These are phyloP conservation scores for Morelia viridis DNA, from an alignment of 2,797 vertebrate genomes.

Conservation along the genomic window DNA sequence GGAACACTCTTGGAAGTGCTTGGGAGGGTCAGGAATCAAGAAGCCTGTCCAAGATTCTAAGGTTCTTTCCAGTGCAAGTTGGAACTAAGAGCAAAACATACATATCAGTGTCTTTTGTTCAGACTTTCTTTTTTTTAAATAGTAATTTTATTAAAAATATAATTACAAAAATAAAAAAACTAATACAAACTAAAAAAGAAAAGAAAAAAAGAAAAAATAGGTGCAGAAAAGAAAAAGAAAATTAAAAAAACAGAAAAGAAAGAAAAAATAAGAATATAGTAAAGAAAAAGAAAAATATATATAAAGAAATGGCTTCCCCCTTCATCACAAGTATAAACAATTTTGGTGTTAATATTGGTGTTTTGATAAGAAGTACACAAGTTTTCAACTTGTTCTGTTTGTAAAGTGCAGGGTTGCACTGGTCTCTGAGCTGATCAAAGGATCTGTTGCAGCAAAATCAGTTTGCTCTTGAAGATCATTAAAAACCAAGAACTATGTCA, in stretches of 20 bases:
- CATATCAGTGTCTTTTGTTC: not conserved
- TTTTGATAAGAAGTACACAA: not conserved
- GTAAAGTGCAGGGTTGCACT: not conserved
- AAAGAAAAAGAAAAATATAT: not conserved
- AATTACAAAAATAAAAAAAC: not conserved
- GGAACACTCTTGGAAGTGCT: not conserved
- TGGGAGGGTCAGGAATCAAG: not conserved
- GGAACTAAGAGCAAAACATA: not conserved
- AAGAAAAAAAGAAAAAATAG: not conserved
- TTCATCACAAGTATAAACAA: not conserved
- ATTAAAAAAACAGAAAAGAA: not conserved
- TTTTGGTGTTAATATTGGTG: not conserved
- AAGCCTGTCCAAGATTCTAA: not conserved
- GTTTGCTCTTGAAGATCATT: not conserved
- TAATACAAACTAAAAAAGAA: not conserved
- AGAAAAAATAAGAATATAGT: not conserved
- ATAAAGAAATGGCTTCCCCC: not conserved
- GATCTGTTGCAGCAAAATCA: not conserved
- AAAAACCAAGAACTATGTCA: not conserved
- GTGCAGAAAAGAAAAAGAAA: not conserved
- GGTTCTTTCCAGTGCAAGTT: not conserved
- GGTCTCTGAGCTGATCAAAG: not conserved
- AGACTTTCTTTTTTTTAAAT: not conserved
- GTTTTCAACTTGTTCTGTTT: not conserved
- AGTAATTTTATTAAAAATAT: not conserved